Conservation (phyloP, 2,113 vertebrate genomes). For the Syngnathoides biaculeatus region DNA sequence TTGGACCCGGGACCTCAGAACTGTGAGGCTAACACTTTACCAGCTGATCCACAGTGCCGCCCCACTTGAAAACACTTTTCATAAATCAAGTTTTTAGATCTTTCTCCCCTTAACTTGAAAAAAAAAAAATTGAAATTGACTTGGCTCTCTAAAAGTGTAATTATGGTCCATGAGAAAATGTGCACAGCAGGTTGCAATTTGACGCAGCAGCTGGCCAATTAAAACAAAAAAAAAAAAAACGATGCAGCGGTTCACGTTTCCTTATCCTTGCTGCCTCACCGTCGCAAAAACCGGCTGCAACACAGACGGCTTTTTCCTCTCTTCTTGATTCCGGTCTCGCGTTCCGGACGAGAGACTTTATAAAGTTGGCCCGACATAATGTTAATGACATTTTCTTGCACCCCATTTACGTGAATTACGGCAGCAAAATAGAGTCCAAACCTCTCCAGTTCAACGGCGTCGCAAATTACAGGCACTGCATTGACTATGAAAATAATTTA, state of each 20-base stretch:
- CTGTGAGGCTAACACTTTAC: no score
- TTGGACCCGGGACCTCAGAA: no score
- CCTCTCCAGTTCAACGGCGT: conserved; percentile 1
- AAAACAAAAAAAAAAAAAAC: neutral
- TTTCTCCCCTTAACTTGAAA: neutral
- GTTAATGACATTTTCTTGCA: neutral
- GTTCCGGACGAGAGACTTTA: neutral
- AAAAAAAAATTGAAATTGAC: neutral
- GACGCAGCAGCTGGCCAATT: neutral
- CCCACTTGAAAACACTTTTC: no score
- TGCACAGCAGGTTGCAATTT: neutral
- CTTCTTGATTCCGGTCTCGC: neutral
- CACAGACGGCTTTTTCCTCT: neutral
- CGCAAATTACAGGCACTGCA: neutral
- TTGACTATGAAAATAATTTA: conserved; percentile 12
- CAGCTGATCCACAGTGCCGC: no score
- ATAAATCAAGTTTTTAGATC: neutral
- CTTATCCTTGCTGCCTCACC: neutral
- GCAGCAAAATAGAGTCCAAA: neutral
- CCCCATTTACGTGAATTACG: neutral
- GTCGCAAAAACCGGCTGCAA: neutral
- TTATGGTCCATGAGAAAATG: neutral
- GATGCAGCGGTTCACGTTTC: neutral
- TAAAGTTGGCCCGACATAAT: conserved; percentile 5
- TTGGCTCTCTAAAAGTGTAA: neutral